A percentile compares a stretch with the other conserved stretches of the same genome.
Evolutionary conservation across 2,888 invertebrate genomes (phyloP).

Genomic region (Parnassius mnemosyne): DNA sequence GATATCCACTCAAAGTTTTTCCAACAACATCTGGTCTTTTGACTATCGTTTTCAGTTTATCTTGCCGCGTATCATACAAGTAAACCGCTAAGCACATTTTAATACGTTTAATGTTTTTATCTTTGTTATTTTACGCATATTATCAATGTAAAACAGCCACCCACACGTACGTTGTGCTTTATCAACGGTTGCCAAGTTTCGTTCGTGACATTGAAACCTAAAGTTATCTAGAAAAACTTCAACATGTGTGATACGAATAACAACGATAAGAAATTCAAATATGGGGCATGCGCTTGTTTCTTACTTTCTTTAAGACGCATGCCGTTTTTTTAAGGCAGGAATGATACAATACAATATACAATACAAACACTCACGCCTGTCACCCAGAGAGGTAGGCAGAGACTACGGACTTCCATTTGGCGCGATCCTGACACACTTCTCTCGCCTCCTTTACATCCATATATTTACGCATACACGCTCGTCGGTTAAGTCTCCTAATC

Average conservation of each 20-base stretch:
- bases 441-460: too few relatives aligned
- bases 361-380: too few relatives aligned
- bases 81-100: not conserved
- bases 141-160: not conserved
- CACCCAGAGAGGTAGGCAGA: too few relatives aligned
- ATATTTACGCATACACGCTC: too few relatives aligned
- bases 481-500: too few relatives aligned
- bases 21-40: too few relatives aligned
- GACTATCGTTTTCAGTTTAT: not conserved
- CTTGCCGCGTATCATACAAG: not conserved
- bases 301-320: too few relatives aligned
- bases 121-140: not conserved
- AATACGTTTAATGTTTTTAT: not conserved
- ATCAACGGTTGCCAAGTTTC: not conserved
- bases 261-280: not conserved
- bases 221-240: not conserved
- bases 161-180: not conserved
- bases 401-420: too few relatives aligned
- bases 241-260: not conserved
- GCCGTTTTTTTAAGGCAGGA: too few relatives aligned
- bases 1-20: too few relatives aligned
- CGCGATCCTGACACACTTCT: too few relatives aligned
- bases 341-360: too few relatives aligned
- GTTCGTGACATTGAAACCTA: conserved; percentile 1
- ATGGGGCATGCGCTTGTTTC: not conserved